Evolutionary conservation across 2,113 vertebrate genomes (phyloP).

Genomic region (Tupaia tana): DNA sequence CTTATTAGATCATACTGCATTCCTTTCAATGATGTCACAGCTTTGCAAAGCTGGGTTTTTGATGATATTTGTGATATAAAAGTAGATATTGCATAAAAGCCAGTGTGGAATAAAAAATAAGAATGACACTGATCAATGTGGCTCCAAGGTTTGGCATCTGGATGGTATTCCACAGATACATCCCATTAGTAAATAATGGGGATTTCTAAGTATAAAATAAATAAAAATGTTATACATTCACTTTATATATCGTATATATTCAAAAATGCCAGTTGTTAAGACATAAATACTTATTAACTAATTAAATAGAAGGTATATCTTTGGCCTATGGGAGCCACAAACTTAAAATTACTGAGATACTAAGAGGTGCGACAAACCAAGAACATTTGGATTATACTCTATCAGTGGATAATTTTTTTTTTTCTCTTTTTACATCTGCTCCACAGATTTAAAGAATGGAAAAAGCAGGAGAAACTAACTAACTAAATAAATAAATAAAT

Average conservation of each 20-base stretch:
- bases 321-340: neutral
- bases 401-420: neutral
- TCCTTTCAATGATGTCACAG: neutral
- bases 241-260: neutral
- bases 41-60: neutral
- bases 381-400: neutral
- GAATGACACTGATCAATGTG: neutral
- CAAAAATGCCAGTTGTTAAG: neutral
- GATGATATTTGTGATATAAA: neutral
- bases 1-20: neutral
- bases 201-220: constrained; percentile 30
- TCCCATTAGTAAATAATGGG: neutral
- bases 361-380: neutral
- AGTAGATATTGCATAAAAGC: neutral
- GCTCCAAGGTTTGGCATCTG: neutral
- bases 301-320: constrained; percentile 16
- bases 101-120: neutral
- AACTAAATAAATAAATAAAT: neutral
- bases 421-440: neutral
- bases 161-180: neutral
- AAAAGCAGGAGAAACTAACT: neutral
- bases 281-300: neutral
- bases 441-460: constrained; percentile 17
- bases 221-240: constrained; percentile 25
- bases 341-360: neutral